phyloP scores from a whole-genome alignment of 1,140 invertebrate species.

The Oryzaephilus surinamensis region DNA sequence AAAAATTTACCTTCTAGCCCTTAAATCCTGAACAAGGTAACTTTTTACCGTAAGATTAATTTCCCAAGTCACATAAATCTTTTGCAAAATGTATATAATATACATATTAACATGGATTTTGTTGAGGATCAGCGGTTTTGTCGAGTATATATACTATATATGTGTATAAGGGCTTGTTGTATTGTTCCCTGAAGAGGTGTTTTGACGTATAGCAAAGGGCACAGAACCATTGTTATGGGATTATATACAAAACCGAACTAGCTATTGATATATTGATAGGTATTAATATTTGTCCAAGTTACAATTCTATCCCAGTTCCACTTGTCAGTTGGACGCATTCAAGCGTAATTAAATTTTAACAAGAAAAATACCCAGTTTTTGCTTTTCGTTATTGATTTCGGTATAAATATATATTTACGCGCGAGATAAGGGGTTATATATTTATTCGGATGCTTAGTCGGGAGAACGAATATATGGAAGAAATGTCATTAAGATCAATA shows the following conservation, averaged over 20 bases:
- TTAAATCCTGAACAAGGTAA: too few relatives aligned
- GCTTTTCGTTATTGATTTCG: not conserved
- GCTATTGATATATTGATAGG: slow-evolving; percentile 22
- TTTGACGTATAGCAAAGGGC: slow-evolving; percentile 22
- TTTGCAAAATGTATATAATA: slow-evolving; percentile 15
- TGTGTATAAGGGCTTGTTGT: slow-evolving; percentile 10
- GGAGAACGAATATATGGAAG: slow-evolving; percentile 15
- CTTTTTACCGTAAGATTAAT: too few relatives aligned
- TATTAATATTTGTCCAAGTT: slow-evolving; percentile 1
- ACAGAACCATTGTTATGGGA: slow-evolving; percentile 17
- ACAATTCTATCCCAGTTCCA: not conserved
- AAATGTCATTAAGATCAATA: slow-evolving; percentile 34
- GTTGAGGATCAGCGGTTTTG: slow-evolving; percentile 22
- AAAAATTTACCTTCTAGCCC: too few relatives aligned
- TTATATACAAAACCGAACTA: slow-evolving; percentile 17
- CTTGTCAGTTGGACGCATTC: too few relatives aligned
- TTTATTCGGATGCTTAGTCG: slow-evolving; percentile 7
- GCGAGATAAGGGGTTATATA: slow-evolving; percentile 12
- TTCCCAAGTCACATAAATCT: slow-evolving; percentile 23
- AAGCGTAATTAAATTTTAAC: too few relatives aligned
- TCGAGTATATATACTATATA: too few relatives aligned
- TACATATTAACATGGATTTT: slow-evolving; percentile 27
- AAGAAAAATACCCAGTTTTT: too few relatives aligned
- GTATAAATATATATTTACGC: slow-evolving; percentile 10
- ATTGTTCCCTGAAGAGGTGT: slow-evolving; percentile 25